Base-by-base conservation (phyloP, 2,797 vertebrate genomes). In the Sebastes trivittatus region DNA sequence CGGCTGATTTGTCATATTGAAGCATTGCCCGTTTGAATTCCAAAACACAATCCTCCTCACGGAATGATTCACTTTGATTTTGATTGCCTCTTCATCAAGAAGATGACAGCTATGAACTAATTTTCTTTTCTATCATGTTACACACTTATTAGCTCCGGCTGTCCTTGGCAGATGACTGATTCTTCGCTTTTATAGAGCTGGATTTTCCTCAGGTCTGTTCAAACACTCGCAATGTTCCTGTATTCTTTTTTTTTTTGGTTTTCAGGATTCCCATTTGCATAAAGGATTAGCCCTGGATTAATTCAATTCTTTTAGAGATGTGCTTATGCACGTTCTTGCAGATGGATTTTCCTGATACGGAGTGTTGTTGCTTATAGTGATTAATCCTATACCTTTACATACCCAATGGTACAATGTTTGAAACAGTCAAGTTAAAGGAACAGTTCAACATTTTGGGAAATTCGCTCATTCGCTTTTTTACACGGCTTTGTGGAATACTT, bases 51-150 rank as follows among this genome's bases (percentile, higher is more conserved):
- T 93, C 93, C 90, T 92, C 92, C 94, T 94, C 92, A 88, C 75
- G 68, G 89, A 94, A 92, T 94, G 92, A 94, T 95, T 95, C 93
- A 92, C 89, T 94, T 94, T 95, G 93, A 95, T 93, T 95, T 90
- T 95, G 94, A 95, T 95, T 93, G 93, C 90, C 93, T 95, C 94
- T 95, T 95, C 94, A 95, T 95, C 95, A 94, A 88, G 86, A 91
- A 81, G 87, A 91, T 93, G 93, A 92, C 89, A 92, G 92, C 93
- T 92, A 94, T 94, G 94, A 94, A 92, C 89, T 94, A 91, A 94
- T 94, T 94, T 92, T 93, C 89, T 83, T 90, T 94, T 93, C 90
- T 90, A 94, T 94, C 89, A 90, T 92, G 91, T 94, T 94, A 93
- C 93, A 94, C 93, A 93, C 87, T 95, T 95, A 94, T 95, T 94